Evolutionary conservation across 1,140 invertebrate species (phyloP).

Genomic region (Sycophaga agraensis): DNA sequence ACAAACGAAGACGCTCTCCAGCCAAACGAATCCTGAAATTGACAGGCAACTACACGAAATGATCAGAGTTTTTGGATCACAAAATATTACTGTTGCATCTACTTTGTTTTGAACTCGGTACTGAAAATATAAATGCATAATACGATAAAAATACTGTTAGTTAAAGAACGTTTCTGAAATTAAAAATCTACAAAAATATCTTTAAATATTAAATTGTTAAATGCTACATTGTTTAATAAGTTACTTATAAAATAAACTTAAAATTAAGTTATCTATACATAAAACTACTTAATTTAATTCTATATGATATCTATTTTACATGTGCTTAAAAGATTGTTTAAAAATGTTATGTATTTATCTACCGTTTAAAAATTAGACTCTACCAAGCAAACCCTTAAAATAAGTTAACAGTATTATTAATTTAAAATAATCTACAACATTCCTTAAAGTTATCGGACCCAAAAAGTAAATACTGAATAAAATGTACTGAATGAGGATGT

Average conservation of each 20-base stretch:
- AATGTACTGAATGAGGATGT: too few species aligned
- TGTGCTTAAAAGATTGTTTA: too few species aligned
- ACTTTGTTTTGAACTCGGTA: neutral
- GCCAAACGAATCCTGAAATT: neutral
- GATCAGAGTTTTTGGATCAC: constrained; percentile 5
- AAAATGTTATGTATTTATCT: too few species aligned
- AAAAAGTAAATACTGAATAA: too few species aligned
- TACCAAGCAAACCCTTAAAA: too few species aligned
- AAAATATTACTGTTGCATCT: constrained; percentile 1
- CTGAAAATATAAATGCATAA: neutral
- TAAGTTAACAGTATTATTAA: too few species aligned
- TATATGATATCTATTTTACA: too few species aligned
- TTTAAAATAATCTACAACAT: too few species aligned
- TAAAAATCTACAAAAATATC: neutral
- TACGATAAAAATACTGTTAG: constrained; percentile 4
- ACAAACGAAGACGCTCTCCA: neutral
- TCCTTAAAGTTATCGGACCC: too few species aligned
- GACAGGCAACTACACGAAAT: neutral
- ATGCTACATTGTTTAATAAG: neutral
- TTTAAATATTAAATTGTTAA: neutral
- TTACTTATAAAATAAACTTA: neutral
- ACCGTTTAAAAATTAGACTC: too few species aligned
- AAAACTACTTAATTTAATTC: neutral
- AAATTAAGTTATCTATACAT: neutral
- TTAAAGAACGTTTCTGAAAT: neutral